These are phyloP conservation scores for Sarcophaga caerulescens DNA, from an alignment of 2,888 invertebrate genomes.

Conservation along the genomic window DNA sequence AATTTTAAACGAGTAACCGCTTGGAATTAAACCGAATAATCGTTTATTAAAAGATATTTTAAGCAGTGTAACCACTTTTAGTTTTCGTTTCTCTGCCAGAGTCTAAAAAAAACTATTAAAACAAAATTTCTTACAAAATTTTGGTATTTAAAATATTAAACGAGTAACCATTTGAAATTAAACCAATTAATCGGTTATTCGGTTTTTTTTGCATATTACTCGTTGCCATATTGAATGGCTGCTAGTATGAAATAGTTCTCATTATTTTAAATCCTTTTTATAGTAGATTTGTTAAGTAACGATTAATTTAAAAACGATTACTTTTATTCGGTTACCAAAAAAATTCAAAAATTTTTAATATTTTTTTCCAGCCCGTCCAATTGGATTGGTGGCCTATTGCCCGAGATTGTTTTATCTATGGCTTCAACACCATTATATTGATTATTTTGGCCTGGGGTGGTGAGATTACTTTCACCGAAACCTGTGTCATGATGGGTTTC, in stretches of 20 bases:
- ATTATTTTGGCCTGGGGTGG: constrained; percentile 90
- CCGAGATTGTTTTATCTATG: constrained; percentile 90
- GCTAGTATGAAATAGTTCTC: neutral
- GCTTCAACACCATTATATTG: constrained; percentile 86
- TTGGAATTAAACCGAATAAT: too few species aligned
- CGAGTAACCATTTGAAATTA: neutral
- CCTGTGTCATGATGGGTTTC: constrained; percentile 86
- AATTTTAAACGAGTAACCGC: too few species aligned
- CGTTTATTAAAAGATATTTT: too few species aligned
- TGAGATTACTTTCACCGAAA: constrained; percentile 90
- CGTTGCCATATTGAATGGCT: too few species aligned
- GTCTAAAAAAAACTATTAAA: too few species aligned
- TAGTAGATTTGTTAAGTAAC: too few species aligned
- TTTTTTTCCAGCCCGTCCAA: constrained; percentile 84
- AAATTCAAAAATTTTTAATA: neutral
- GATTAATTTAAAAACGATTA: too few species aligned
- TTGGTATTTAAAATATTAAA: neutral
- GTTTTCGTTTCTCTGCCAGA: too few species aligned
- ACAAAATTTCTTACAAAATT: too few species aligned
- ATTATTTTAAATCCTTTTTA: neutral
- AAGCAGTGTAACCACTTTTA: too few species aligned
- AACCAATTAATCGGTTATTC: neutral
- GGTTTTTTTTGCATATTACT: too few species aligned
- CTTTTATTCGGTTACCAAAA: too few species aligned
- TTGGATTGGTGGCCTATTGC: constrained; percentile 91